Evolutionary conservation across 2,797 vertebrate genomes (phyloP).

Genomic region (Lepus townsendii): DNA sequence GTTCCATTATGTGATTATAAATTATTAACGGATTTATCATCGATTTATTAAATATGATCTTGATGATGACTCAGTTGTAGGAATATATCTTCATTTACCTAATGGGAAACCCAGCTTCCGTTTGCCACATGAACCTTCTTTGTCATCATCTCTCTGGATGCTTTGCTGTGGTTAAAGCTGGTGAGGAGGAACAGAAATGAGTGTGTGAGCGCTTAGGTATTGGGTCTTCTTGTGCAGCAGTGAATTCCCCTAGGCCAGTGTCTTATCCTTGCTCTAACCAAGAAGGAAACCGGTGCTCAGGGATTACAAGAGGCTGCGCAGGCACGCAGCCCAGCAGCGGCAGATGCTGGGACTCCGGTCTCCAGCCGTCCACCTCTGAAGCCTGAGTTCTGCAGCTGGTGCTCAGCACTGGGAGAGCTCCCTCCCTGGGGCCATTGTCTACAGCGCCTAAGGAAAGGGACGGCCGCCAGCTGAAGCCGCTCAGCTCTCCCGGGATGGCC

Average conservation of each 20-base stretch:
- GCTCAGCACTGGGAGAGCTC: not conserved
- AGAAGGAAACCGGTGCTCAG: not conserved
- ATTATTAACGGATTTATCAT: slow-evolving; percentile 55
- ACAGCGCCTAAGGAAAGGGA: slow-evolving; percentile 8
- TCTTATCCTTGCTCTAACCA: slow-evolving; percentile 36
- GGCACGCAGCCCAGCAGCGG: not conserved
- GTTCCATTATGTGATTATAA: slow-evolving; percentile 16
- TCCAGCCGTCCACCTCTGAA: not conserved
- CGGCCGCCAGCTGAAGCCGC: not conserved
- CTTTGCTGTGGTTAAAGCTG: slow-evolving; percentile 22
- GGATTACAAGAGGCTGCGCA: not conserved
- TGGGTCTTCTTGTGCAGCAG: not conserved
- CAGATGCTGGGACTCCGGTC: not conserved
- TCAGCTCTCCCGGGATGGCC: not conserved
- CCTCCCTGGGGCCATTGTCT: not conserved
- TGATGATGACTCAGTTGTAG: not conserved
- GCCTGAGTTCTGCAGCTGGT: not conserved
- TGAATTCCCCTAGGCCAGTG: not conserved
- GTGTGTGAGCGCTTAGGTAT: slow-evolving; percentile 5
- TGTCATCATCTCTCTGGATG: slow-evolving; percentile 33
- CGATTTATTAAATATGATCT: slow-evolving; percentile 37
- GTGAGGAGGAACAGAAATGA: not conserved
- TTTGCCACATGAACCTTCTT: slow-evolving; percentile 6
- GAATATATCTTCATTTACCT: slow-evolving; percentile 55
- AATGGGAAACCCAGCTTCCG: slow-evolving; percentile 11